Evolutionary conservation across 2,797 vertebrate genomes (phyloP), one percentile per base, ranked within the genome.

Genomic region (Trachurus trachurus): DNA sequence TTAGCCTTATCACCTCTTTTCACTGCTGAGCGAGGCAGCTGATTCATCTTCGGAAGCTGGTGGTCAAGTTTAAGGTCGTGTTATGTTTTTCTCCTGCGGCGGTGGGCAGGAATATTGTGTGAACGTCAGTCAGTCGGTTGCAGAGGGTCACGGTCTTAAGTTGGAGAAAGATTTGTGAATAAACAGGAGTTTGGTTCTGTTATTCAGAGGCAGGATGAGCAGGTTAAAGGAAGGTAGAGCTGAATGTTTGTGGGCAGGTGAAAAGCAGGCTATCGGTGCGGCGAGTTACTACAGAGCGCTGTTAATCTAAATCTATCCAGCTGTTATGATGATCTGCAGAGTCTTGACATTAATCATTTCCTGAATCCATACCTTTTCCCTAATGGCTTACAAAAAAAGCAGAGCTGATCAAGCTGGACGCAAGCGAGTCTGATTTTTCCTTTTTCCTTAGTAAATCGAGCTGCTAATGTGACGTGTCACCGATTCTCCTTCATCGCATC

Each of bases 381-480:
- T 53, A 11, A 62, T 19, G 6, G 6, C 34, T 69, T 16, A 57
- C 37, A 34, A 44, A 26, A 26, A 74, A 47, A 73, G 68, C 79
- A 71, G 81, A 87, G 19, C 56, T 56, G 64, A 74, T 70, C 0
- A 76, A 77, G 76, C 66, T 62, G 19, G 47, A 69, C 40, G 39
- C 42, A 69, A 74, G n/a, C 22, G 50, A 66, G 39, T 75, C 17
- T 47, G 21, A 59, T 62, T 19, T 47, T 19, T 47, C 63, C 17
- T 56, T 54, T 76, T 76, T 66, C n/a, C 39, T 12, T 67, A 31
- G 34, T 49, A 75, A 74, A 31, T 53, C 1, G n/a, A 89, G 88
- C 89, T 89, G 88, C 89, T 92, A 78, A 80, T n/a, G 66, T 45
- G 66, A 84, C 85, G 42, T 71, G 9, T 13, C 67, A 69, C 44